Percentiles rank a stretch among this genome's conserved stretches.
These are phyloP conservation scores for Argyresthia albistria DNA, from an alignment of 2,888 invertebrate species.

Conservation along the genomic window DNA sequence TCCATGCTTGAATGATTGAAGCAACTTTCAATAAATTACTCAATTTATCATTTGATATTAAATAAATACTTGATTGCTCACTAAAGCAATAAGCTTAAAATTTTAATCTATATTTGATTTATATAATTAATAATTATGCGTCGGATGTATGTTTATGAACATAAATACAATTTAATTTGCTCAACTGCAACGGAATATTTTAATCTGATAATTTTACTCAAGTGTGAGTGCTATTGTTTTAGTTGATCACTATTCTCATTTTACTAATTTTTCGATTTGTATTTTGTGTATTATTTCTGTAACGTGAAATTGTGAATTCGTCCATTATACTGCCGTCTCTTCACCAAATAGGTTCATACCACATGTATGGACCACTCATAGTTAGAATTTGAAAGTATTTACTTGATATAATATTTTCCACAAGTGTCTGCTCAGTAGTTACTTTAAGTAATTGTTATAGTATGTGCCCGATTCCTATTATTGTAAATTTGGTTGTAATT, in stretches of 20 bases:
- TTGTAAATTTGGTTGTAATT: constrained; percentile 64
- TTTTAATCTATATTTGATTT: not conserved
- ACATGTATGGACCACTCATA: not conserved
- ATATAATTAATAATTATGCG: not conserved
- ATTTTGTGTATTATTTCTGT: not conserved
- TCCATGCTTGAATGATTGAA: constrained; percentile 35
- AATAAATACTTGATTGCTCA: too few relatives aligned
- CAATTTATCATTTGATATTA: constrained; percentile 13
- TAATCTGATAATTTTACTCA: constrained; percentile 61
- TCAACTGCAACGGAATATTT: constrained; percentile 48
- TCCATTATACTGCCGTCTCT: not conserved
- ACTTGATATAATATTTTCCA: not conserved
- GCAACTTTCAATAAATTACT: constrained; percentile 24
- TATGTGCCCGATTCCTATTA: constrained; percentile 71
- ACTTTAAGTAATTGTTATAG: constrained; percentile 38
- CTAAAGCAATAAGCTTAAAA: too few relatives aligned
- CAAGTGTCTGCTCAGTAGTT: constrained; percentile 38
- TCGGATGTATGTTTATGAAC: constrained; percentile 4
- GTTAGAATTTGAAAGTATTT: not conserved
- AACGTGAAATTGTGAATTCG: not conserved
- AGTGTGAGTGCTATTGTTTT: constrained; percentile 49
- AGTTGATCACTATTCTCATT: constrained; percentile 37
- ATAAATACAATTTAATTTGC: constrained; percentile 36
- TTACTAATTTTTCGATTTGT: constrained; percentile 39
- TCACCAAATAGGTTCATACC: too few relatives aligned